These are phyloP conservation scores for Troilus luridus DNA, from an alignment of 2,888 invertebrate species.

Conservation along the genomic window DNA sequence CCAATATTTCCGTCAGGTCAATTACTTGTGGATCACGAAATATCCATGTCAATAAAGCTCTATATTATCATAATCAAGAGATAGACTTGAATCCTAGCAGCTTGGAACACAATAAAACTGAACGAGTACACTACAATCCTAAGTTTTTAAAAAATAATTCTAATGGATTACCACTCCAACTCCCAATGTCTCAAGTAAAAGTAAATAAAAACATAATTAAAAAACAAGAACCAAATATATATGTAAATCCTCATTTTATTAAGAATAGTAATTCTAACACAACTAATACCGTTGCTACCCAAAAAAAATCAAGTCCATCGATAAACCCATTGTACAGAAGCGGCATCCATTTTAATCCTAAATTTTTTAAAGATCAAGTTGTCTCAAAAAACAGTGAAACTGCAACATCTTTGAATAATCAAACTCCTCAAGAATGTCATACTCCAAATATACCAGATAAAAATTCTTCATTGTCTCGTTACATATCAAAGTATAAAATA, in stretches of 20 bases:
- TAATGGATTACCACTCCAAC: not conserved
- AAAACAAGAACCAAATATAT: constrained; percentile 51
- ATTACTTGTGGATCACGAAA: constrained; percentile 10
- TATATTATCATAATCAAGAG: constrained; percentile 25
- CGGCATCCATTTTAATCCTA: constrained; percentile 54
- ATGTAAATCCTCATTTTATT: constrained; percentile 54
- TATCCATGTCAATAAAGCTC: constrained; percentile 41
- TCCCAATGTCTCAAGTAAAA: not conserved
- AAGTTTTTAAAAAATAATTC: constrained; percentile 58
- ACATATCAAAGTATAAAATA: constrained; percentile 50
- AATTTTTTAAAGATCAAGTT: constrained; percentile 10
- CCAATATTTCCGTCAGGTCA: constrained; percentile 34
- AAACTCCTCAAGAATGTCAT: not conserved
- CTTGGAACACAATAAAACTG: not conserved
- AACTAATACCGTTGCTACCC: not conserved
- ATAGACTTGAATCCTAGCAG: not conserved
- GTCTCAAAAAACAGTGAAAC: not conserved
- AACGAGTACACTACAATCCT: constrained; percentile 62
- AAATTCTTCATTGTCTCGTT: not conserved
- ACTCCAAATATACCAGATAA: not conserved
- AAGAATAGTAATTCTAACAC: not conserved
- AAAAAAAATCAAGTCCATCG: not conserved
- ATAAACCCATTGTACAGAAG: constrained; percentile 21
- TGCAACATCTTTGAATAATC: not conserved
- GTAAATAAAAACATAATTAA: not conserved